Percentiles rank a stretch among this genome's conserved stretches.
phyloP scores from a whole-genome alignment of 2,797 vertebrate genomes.

The Tiaroga cobitis region DNA sequence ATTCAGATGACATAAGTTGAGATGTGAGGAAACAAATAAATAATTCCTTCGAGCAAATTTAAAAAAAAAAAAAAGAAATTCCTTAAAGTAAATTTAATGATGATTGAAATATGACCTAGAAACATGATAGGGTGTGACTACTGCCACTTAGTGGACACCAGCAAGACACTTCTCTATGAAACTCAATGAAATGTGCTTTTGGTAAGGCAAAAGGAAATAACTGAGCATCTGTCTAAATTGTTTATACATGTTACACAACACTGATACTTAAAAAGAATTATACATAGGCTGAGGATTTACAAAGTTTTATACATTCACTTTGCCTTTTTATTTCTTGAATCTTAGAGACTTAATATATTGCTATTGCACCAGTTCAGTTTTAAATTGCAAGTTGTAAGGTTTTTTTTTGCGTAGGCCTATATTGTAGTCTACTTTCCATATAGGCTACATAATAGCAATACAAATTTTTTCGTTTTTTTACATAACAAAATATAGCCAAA shows the following conservation, averaged over 20 bases:
- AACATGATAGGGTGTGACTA: neutral
- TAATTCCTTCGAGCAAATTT: neutral
- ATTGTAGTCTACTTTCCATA: neutral
- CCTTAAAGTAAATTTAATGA: neutral
- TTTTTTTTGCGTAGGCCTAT: neutral
- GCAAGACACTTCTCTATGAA: neutral
- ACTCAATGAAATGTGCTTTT: too few species aligned
- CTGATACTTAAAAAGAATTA: too few species aligned
- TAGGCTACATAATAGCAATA: neutral
- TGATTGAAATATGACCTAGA: neutral
- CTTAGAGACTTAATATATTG: too few species aligned
- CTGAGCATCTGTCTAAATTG: neutral
- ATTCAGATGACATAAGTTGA: neutral
- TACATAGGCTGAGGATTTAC: neutral
- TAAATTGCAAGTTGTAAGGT: neutral
- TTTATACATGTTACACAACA: neutral
- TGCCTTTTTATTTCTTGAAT: too few species aligned
- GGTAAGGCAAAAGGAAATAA: neutral
- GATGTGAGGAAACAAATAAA: neutral
- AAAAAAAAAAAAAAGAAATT: neutral
- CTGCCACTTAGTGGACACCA: conserved; percentile 45
- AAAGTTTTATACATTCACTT: too few species aligned
- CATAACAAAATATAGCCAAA: neutral
- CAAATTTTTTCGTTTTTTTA: neutral
- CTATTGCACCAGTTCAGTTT: neutral